A percentile compares a stretch with the other conserved stretches of the same genome.
Conservation (phyloP, 2,797 vertebrate genomes). For the Microctenopoma stevenorrisi region DNA sequence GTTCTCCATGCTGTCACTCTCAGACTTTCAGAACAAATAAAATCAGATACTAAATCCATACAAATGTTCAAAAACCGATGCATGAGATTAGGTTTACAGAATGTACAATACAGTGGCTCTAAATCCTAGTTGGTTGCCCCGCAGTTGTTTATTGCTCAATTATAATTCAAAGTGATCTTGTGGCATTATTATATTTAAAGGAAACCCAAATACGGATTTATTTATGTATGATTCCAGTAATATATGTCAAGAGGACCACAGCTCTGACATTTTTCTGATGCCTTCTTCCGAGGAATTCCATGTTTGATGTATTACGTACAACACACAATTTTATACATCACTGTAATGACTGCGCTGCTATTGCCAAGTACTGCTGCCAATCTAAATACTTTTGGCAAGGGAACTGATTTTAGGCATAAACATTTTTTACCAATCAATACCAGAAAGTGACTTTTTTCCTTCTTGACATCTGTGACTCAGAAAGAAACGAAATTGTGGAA, state of each 20-base stretch:
- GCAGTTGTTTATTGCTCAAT: conserved; percentile 28
- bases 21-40: conserved; percentile 47
- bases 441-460: conserved; percentile 29
- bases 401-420: conserved; percentile 60
- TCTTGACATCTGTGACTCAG: conserved; percentile 33
- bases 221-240: conserved; percentile 27
- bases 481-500: conserved; percentile 40
- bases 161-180: conserved; percentile 22
- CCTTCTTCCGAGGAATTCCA: neutral
- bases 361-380: conserved; percentile 56
- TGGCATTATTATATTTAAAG: conserved; percentile 28
- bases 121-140: conserved; percentile 12
- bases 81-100: conserved; percentile 2
- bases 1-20: conserved; percentile 30
- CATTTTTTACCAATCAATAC: conserved; percentile 63
- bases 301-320: conserved; percentile 47
- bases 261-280: conserved; percentile 44
- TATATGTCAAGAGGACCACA: conserved; percentile 20
- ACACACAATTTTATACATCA: conserved; percentile 52
- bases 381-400: conserved; percentile 49
- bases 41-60: conserved; percentile 34
- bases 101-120: conserved; percentile 5
- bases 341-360: conserved; percentile 22
- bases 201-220: conserved; percentile 8
- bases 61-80: conserved; percentile 20